Evolutionary conservation across 2,797 vertebrate genomes (phyloP), one percentile per base, ranked within the genome.

Genomic region (Ceryle rudis): DNA sequence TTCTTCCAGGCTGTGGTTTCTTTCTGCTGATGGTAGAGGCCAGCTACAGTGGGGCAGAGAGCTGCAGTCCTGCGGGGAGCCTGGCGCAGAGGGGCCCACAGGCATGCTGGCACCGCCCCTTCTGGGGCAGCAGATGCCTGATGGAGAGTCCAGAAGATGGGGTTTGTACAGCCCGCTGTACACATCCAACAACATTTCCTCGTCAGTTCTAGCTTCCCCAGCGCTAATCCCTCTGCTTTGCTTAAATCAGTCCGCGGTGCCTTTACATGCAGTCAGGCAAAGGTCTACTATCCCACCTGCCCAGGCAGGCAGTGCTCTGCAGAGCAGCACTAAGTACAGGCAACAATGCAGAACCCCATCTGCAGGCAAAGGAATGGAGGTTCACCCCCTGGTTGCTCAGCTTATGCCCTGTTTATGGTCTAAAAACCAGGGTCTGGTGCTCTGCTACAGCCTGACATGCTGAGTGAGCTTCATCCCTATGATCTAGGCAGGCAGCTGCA

Each of bases 61-160:
- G 0, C 14, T 33, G n/a, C 2, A 1, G 14, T 41, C 35, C 62
- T 2, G 0, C 0, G 1, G 44, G 44, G 15, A 77, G 14, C 29
- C 37, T 22, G 47, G 31, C 44, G 44, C 0, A 0, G 39, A 31
- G 44, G 14, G 20, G 16, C 37, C 31, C 1, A 0, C 11, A 35
- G n/a, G 20, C 25, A 33, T 11, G 12, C 18, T 0, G 3, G 39
- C 46, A 41, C 58, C 9, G 10, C 37, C 72, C 19, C 8, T 14
- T 31, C 18, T 22, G 58, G 13, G 67, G 41, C 66, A 60, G 42
- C 18, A 51, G 41, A 14, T 26, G 16, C 55, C 61, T 70, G 35
- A 14, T 5, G 25, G 28, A 28, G 21, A 47, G 22, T 31, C 44
- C 35, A 2, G 1, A 52, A 35, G 11, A 37, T 17, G 15, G 35